Conservation (phyloP, 2,113 vertebrate species). For the Catagonus wagneri region DNA sequence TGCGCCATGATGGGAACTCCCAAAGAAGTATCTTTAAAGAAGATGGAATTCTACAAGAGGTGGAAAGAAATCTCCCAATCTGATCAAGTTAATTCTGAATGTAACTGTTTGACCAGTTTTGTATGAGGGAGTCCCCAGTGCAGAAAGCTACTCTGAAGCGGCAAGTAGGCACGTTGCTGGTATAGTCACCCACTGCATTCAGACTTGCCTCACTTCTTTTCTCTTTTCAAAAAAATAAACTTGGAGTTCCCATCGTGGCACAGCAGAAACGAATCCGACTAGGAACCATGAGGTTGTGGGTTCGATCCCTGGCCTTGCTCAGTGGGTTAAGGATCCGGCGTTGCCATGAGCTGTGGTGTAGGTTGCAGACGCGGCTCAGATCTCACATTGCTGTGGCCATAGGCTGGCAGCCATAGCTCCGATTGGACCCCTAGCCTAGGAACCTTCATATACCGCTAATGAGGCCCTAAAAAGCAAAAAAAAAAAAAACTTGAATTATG, state of each 20-base stretch:
- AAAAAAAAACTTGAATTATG: background rate
- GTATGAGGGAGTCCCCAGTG: background rate
- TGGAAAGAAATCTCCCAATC: background rate
- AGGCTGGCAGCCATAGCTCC: too few relatives aligned
- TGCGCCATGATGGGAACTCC: too few relatives aligned
- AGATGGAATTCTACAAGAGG: conserved; percentile 13
- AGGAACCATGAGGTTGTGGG: too few relatives aligned
- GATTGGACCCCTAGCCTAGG: too few relatives aligned
- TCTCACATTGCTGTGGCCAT: too few relatives aligned
- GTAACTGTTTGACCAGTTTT: background rate
- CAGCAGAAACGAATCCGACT: too few relatives aligned
- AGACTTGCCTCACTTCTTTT: background rate
- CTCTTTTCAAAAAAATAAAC: background rate
- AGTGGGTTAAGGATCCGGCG: too few relatives aligned
- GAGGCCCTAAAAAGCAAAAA: background rate
- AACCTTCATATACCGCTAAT: too few relatives aligned
- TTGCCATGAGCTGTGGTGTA: too few relatives aligned
- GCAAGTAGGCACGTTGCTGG: background rate
- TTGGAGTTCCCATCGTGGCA: too few relatives aligned
- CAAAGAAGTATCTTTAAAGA: conserved; percentile 48
- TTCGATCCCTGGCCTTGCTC: too few relatives aligned
- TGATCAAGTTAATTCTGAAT: background rate
- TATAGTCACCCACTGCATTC: background rate
- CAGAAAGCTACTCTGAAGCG: background rate
- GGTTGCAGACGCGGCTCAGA: too few relatives aligned